Evolutionary conservation across 2,113 vertebrate species (phyloP).

Genomic region (Plestiodon gilberti): DNA sequence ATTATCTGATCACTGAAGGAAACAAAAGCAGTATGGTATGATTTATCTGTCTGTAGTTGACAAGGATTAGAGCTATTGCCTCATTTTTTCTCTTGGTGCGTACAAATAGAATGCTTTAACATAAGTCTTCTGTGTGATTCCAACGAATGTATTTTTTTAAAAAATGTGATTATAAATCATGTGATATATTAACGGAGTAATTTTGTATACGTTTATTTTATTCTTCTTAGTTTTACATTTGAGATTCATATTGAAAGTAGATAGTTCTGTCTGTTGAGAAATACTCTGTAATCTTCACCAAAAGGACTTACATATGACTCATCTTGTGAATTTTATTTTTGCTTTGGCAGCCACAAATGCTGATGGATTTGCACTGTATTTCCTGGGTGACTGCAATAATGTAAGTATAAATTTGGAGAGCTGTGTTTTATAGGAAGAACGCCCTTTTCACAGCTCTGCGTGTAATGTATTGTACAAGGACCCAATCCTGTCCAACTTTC

Average conservation of each 20-base stretch:
- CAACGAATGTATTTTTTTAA: neutral
- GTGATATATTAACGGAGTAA: neutral
- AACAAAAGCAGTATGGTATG: neutral
- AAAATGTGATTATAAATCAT: neutral
- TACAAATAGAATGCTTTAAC: neutral
- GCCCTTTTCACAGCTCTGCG: conserved; percentile 17
- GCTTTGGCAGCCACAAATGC: conserved; percentile 93
- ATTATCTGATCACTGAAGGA: neutral
- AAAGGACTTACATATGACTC: conserved; percentile 7
- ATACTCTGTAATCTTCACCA: neutral
- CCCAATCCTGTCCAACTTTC: no score
- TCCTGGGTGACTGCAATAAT: conserved; percentile 99
- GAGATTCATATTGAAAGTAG: neutral
- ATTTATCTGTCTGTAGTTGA: neutral
- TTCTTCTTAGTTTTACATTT: neutral
- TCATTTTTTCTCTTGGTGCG: neutral
- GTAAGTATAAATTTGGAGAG: conserved; percentile 82
- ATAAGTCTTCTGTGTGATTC: neutral
- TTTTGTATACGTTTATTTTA: neutral
- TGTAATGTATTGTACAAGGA: neutral
- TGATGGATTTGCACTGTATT: conserved; percentile 98
- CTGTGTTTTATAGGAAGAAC: conserved; percentile 35
- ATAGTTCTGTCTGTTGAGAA: neutral
- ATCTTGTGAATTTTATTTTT: conserved; percentile 62
- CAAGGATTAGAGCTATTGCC: neutral